Base-by-base conservation (phyloP, 2,113 vertebrate genomes). In the Vicugna pacos region DNA sequence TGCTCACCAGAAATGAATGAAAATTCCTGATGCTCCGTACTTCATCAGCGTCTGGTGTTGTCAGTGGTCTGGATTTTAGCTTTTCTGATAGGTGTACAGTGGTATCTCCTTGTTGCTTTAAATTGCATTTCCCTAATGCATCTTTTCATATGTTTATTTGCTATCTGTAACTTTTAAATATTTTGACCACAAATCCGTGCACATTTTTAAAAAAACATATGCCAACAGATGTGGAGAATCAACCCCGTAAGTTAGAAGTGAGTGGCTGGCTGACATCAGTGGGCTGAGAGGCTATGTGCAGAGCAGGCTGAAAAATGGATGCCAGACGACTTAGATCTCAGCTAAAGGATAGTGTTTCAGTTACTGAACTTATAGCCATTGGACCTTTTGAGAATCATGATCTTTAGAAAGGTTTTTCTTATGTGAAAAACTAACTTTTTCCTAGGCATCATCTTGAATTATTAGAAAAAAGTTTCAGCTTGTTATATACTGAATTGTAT, bases 261-360 rank as follows among this genome's bases (percentile, higher is more conserved):
- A 58, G 38, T 8, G 11, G 17, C 14, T 20, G 26, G 28, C 20
- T 30, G 20, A 56, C 42, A 52, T 52, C 5, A 32, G 11, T 1
- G 32, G 8, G 14, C 64, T 52, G 48, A 75, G 58, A 58, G 12
- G 16, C 32, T 77, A 9, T 54, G 4, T 32, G 12, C 35, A 85
- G 48, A 19, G 48, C 1, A 38, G 20, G n/a, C 70, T 76, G 48
- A 56, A 54, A 54, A 38, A 17, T 76, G 99, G 98, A 99, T 96
- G 98, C 99, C 91, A 98, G 99, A 98, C 99, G 99, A 38, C 84
- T 99, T 93, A 95, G 98, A 95, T 99, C 99, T 75, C 99, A 99
- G 96, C 97, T 99, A 90, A 99, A 99, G 96, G 99, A 99, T 98
- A 99, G 98, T 72, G 98, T 99, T 72, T 98, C 99, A 8, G 96